Percentiles rank a stretch among this genome's conserved stretches.
Conservation (phyloP, 2,113 vertebrate species). For the Gopherus evgoodei region DNA sequence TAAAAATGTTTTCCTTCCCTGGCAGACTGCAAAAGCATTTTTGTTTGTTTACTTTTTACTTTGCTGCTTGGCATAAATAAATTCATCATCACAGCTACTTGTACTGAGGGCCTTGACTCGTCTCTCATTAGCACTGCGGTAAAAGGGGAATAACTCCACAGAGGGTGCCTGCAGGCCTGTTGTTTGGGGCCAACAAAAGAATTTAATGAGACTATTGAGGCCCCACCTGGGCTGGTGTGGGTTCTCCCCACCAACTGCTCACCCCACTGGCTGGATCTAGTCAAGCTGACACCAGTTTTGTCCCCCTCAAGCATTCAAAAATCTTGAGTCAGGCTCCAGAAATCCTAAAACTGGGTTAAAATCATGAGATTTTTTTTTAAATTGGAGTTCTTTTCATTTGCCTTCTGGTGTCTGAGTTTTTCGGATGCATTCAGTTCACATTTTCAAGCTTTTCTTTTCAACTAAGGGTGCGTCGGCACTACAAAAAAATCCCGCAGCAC, state of each 20-base stretch:
- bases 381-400: no score
- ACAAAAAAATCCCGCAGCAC: no score
- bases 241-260: neutral
- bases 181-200: neutral
- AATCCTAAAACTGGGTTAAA: no score
- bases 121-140: neutral
- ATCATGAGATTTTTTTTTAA: no score
- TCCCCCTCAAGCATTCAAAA: no score
- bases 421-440: no score
- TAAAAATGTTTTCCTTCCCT: conserved; percentile 45
- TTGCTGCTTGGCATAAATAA: neutral
- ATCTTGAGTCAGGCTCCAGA: no score
- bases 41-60: neutral
- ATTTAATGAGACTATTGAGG: neutral
- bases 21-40: neutral
- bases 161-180: neutral
- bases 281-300: neutral
- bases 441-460: no score
- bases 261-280: neutral
- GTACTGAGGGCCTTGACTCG: neutral
- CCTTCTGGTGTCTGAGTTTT: no score
- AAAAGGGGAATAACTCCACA: neutral
- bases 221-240: neutral
- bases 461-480: no score
- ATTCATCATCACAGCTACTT: neutral